Base-by-base conservation (phyloP, 2,888 invertebrate genomes). In the Sinodicranocentrus sp. region DNA sequence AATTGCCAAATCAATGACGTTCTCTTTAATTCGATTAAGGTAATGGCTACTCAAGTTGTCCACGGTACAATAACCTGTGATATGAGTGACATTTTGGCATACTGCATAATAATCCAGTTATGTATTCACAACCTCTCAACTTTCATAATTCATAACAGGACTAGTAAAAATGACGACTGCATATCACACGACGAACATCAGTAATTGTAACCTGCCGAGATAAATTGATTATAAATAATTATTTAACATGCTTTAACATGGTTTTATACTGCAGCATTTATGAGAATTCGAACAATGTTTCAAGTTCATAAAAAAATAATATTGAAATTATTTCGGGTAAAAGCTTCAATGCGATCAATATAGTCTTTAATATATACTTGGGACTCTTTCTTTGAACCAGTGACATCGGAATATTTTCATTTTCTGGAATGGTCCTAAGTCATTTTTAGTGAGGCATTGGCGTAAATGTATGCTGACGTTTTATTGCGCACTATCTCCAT, bases 81-180 rank as follows among this genome's bases (percentile, higher is more conserved):
- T 13, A 5, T 8, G 5, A 5, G 39, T 8, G 6, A 39, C 39
- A 39, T 39, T 39, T 8, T 13, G 39, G 39, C 39, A 39, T 13
- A 39, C 6, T 13, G 13, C 39, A n/a, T n/a, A n/a, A n/a, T n/a
- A n/a, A 39, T 39, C 13, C 39, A 13, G 5, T 13, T 39, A 5
- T 8, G 13, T 5, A 39, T 39, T 39, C 39, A 39, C 39, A 39
- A 87, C 33, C 3, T 76, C 87, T 2, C 86, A 15, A 10, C 48
- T 26, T 19, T 84, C 82, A 19, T 21, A 43, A 13, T 13, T 13
- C 39, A 39, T 8, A 8, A 5, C 39, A 39, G 5, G 13, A 39
- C 39, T 8, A 39, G 13, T 39, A 39, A 8, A 8, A 39, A 5
- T 8, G 6, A 39, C 39, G 5, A 13, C 5, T 13, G 13, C 39